Base-by-base conservation (phyloP, 2,888 invertebrate genomes). In the Meloe dianella region DNA sequence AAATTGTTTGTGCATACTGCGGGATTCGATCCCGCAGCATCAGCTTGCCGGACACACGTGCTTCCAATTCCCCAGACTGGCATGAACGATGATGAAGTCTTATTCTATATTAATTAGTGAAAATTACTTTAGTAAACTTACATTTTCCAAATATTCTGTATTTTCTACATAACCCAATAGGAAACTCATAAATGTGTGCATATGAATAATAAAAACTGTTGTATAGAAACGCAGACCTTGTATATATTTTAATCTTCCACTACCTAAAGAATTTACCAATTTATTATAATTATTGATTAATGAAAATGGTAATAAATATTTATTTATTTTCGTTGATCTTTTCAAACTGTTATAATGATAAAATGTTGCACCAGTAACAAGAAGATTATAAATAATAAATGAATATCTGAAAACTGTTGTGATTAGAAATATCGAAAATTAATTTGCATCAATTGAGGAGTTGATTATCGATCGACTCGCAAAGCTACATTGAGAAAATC, bases 141-240 rank as follows among this genome's bases (percentile, higher is more conserved):
- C 67, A 17, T 64, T 58, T 67, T 67, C 67, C 2, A 64, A 14
- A 61, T 64, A 67, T 59, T 64, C 51, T 8, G 64, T 67, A 24
- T 67, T 27, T 27, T 20, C 38, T 5, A 74, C 66, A 35, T 71
- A 75, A 8, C 73, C 76, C 47, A 73, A 69, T 41, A 71, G 10
- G 60, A 66, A 73, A 61, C 75, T 74, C 4, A 71, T 64, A 60
- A 63, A 71, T 0, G 74, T 74, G 54, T 77, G 76, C 38, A 73
- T 75, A 22, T 71, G 71, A 57, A 76, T 75, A 32, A 77, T 72
- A 14, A 76, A 30, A 12, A 74, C 57, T 65, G 73, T 75, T 8
- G 71, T 75, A 58, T 73, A 77, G 54, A 75, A 75, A 29, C 77
- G 66, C 12, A 77, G 70, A 0, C 75, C 75, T 67, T 77, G 77